These are phyloP conservation scores for Smithornis capensis DNA, from an alignment of 2,113 vertebrate species.

Conservation along the genomic window DNA sequence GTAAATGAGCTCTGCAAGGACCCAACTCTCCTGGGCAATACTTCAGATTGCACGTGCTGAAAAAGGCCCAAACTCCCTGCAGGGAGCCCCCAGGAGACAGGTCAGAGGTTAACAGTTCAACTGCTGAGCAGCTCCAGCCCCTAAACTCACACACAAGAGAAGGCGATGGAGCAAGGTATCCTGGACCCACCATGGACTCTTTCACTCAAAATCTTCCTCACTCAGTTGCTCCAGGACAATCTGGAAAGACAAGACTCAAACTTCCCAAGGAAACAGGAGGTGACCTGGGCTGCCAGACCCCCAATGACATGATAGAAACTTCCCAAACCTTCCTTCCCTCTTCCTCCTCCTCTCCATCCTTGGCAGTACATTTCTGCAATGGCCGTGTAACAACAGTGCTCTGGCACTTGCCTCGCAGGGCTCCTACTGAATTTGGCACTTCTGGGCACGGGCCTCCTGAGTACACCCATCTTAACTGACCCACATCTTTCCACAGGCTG, in stretches of 20 bases:
- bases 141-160: fast-evolving
- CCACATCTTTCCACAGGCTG: constrained; percentile 36
- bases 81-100: background rate
- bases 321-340: background rate
- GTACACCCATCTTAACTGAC: constrained; percentile 48
- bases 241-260: background rate
- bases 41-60: background rate
- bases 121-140: background rate
- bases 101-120: background rate
- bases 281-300: background rate
- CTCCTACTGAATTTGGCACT: background rate
- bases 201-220: background rate
- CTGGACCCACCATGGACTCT: background rate
- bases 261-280: background rate
- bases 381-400: background rate
- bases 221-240: background rate
- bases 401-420: background rate
- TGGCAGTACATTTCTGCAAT: background rate
- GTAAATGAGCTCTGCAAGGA: constrained; percentile 11
- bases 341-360: background rate
- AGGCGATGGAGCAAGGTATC: background rate
- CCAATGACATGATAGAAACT: background rate
- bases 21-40: background rate
- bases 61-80: constrained; percentile 4
- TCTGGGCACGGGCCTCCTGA: background rate